A percentile compares a stretch with the other conserved stretches of the same genome.
These are phyloP conservation scores for Neoarius graeffei DNA, from an alignment of 2,113 vertebrate genomes.

Conservation along the genomic window DNA sequence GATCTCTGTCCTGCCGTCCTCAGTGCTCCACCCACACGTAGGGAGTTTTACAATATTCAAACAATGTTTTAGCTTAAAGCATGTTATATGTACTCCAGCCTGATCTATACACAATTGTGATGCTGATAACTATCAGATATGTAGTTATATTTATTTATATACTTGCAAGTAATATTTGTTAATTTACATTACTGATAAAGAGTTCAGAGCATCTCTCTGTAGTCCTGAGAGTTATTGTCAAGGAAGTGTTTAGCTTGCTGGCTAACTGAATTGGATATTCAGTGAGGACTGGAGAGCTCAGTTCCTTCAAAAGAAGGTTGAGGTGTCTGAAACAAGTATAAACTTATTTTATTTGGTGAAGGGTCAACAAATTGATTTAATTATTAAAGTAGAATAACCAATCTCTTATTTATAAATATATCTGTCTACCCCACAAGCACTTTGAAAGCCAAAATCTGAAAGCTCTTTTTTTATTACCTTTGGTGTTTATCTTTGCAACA, in stretches of 20 bases:
- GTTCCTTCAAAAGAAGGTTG: background rate
- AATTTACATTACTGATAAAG: too few relatives aligned
- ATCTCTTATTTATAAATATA: background rate
- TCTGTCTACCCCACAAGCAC: background rate
- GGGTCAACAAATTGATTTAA: background rate
- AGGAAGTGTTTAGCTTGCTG: background rate
- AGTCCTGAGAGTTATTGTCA: too few relatives aligned
- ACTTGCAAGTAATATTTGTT: too few relatives aligned
- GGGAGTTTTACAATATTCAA: too few relatives aligned
- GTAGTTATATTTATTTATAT: too few relatives aligned
- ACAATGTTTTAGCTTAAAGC: too few relatives aligned
- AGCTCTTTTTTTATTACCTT: background rate
- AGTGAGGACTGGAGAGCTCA: background rate
- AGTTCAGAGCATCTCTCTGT: too few relatives aligned
- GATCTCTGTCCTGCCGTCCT: too few relatives aligned
- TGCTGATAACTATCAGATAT: too few relatives aligned
- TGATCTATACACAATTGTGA: too few relatives aligned
- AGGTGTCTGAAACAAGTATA: background rate
- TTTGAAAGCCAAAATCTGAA: background rate
- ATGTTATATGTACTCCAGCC: too few relatives aligned
- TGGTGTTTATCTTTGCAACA: background rate
- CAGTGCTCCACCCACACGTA: too few relatives aligned
- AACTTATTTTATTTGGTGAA: background rate
- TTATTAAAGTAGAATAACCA: background rate
- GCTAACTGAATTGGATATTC: background rate